Conservation (phyloP, 2,113 vertebrate genomes). For the Charadrius vociferus region DNA sequence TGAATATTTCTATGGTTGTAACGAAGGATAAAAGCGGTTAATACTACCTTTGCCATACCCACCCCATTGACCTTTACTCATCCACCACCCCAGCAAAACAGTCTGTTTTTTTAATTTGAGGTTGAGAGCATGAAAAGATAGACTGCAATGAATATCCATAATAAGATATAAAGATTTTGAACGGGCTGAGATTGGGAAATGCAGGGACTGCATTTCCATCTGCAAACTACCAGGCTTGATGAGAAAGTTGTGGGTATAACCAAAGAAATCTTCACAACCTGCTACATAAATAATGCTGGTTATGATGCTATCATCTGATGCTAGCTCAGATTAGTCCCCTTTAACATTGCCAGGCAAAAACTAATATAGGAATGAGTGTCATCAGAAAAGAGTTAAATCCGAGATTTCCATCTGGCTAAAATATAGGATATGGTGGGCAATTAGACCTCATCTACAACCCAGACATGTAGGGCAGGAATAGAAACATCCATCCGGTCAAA, state of each 20-base stretch:
- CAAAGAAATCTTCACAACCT: conserved; percentile 12
- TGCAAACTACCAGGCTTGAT: neutral
- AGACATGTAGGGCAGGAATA: conserved; percentile 29
- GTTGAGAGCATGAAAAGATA: neutral
- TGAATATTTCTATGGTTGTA: neutral
- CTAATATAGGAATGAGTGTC: neutral
- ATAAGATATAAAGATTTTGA: neutral
- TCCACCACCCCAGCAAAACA: neutral
- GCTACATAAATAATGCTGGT: conserved; percentile 44
- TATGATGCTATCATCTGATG: neutral
- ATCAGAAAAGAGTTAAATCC: conserved; percentile 32
- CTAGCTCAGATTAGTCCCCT: neutral
- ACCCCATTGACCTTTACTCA: neutral
- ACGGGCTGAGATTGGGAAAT: neutral
- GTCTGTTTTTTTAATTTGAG: neutral
- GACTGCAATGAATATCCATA: neutral
- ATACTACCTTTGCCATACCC: neutral
- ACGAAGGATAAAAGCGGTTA: neutral
- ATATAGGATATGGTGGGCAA: conserved; percentile 18
- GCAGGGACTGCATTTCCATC: neutral
- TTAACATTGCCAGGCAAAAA: conserved; percentile 8
- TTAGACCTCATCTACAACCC: conserved; percentile 45
- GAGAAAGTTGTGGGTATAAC: neutral
- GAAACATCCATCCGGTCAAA: conserved; percentile 49
- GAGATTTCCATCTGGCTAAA: conserved; percentile 52